phyloP scores from a whole-genome alignment of 2,797 vertebrate species.

The Coilia nasus region DNA sequence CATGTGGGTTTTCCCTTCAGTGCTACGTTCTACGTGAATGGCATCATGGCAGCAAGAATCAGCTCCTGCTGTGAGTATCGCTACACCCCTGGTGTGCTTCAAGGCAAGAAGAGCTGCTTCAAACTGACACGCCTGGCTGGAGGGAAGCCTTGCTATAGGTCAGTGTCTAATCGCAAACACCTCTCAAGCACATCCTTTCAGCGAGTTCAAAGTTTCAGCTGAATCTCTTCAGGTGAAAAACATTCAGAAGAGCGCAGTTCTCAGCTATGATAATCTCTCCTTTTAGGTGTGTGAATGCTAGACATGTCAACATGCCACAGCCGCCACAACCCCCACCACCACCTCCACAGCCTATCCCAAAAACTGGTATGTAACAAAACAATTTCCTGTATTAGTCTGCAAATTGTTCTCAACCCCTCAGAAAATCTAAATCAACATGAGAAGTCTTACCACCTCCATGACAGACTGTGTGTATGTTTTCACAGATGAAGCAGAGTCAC shows the following conservation, averaged over 20 bases:
- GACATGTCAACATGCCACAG: slow-evolving; percentile 31
- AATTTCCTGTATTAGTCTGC: background rate
- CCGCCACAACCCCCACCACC: background rate
- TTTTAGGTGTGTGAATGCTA: slow-evolving; percentile 54
- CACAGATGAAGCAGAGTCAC: slow-evolving; percentile 60
- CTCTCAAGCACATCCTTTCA: background rate
- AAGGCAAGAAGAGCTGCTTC: slow-evolving; percentile 79
- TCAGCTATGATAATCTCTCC: background rate
- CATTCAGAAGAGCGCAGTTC: background rate
- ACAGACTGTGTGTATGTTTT: background rate
- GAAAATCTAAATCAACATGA: background rate
- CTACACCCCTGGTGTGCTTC: slow-evolving; percentile 77
- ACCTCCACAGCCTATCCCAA: background rate
- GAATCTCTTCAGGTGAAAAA: background rate
- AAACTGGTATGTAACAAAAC: background rate
- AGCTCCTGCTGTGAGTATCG: slow-evolving; percentile 84
- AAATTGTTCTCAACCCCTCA: background rate
- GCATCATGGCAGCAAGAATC: slow-evolving; percentile 73
- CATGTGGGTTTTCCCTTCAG: slow-evolving; percentile 81
- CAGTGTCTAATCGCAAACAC: slow-evolving; percentile 30
- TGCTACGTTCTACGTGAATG: slow-evolving; percentile 74
- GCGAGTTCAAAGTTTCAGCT: background rate
- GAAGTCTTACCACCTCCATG: too few relatives aligned
- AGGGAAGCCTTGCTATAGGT: slow-evolving; percentile 81
- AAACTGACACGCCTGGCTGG: slow-evolving; percentile 73